These are phyloP conservation scores for Geotrupes spiniger DNA, from an alignment of 2,888 invertebrate species.

Conservation along the genomic window DNA sequence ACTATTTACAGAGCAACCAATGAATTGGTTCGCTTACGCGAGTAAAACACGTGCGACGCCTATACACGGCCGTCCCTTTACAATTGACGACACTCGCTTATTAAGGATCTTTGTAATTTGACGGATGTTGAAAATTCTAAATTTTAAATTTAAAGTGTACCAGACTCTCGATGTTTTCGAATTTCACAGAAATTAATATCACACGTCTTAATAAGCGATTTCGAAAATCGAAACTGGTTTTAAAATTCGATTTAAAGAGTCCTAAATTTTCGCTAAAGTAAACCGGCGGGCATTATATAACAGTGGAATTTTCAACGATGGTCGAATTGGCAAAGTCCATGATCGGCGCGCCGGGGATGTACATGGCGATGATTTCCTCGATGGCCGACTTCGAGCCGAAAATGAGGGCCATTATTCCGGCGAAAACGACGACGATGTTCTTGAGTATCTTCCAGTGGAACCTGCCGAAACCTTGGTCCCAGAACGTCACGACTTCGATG, in stretches of 20 bases:
- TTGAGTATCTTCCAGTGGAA: conserved; percentile 71
- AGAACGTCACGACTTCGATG: conserved; percentile 82
- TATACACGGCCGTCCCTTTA: too few species aligned
- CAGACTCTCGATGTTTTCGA: too few species aligned
- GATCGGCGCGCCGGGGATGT: conserved; percentile 21
- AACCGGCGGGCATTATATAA: neutral
- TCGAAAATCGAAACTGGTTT: neutral
- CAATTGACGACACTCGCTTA: too few species aligned
- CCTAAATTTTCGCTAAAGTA: neutral
- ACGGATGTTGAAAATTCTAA: too few species aligned
- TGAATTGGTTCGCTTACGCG: too few species aligned
- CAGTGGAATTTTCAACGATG: neutral
- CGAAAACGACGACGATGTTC: conserved; percentile 69
- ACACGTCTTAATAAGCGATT: too few species aligned
- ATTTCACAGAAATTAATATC: too few species aligned
- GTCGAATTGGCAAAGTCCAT: neutral
- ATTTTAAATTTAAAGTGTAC: too few species aligned
- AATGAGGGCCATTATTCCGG: conserved; percentile 76
- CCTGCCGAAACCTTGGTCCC: conserved; percentile 78
- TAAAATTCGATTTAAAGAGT: neutral
- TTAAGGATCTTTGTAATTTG: too few species aligned
- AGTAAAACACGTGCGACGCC: too few species aligned
- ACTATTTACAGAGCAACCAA: too few species aligned
- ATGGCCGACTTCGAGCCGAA: conserved; percentile 75
- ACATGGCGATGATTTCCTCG: conserved; percentile 55